Conservation (phyloP, 2,113 vertebrate species). For the Mesocricetus auratus region DNA sequence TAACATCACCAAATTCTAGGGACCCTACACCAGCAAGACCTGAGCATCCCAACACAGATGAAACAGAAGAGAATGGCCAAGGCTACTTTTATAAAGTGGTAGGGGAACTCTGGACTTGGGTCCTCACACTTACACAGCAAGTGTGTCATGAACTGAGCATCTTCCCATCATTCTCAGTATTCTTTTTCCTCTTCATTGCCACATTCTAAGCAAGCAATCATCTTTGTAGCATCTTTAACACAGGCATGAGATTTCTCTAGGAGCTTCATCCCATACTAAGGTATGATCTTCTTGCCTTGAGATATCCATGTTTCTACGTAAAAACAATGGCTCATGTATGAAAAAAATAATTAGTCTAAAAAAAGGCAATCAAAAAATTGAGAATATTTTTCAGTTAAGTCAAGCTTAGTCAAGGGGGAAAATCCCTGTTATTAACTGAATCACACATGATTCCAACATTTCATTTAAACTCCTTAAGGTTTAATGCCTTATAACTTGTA, state of each 20-base stretch:
- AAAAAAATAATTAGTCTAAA: neutral
- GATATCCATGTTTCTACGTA: neutral
- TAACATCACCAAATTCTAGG: too few species aligned
- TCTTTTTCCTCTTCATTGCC: neutral
- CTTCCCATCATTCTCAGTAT: neutral
- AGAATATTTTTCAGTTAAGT: neutral
- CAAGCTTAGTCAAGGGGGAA: neutral
- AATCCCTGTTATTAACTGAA: neutral
- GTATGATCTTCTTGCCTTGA: neutral
- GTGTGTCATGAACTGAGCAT: neutral
- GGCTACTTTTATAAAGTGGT: neutral
- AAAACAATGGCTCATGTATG: neutral
- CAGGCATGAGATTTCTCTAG: neutral
- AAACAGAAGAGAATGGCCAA: too few species aligned
- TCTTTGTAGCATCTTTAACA: neutral
- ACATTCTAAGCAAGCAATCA: neutral
- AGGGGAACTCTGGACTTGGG: too few species aligned
- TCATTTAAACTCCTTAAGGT: slow-evolving; percentile 19
- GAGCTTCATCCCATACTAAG: too few species aligned
- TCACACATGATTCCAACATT: neutral
- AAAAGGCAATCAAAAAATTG: slow-evolving; percentile 1
- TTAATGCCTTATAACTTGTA: neutral
- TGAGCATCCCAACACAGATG: too few species aligned
- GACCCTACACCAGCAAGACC: too few species aligned
- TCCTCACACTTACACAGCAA: too few species aligned